Evolutionary conservation across 2,113 vertebrate genomes (phyloP).

Genomic region (Trematomus loennbergii): DNA sequence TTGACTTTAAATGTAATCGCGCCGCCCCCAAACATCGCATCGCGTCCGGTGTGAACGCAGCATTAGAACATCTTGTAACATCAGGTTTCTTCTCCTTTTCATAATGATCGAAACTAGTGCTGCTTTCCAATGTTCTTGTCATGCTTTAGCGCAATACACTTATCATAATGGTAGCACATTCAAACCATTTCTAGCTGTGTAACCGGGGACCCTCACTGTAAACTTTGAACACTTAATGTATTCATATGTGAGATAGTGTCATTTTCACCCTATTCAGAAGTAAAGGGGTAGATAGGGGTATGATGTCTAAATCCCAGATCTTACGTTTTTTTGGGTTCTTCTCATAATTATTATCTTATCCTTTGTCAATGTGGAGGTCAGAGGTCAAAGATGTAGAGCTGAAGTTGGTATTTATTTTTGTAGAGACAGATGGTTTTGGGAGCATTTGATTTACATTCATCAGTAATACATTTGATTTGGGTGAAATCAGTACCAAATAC

Average conservation of each 20-base stretch:
- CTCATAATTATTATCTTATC: not conserved
- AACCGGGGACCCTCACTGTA: constrained; percentile 1
- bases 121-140: constrained; percentile 23
- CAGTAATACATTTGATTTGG: not conserved
- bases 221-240: not conserved
- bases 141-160: constrained; percentile 28
- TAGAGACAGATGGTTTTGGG: not conserved
- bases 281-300: too few species aligned
- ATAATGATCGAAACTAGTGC: constrained; percentile 31
- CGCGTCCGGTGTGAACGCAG: too few species aligned
- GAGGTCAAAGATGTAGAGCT: not conserved
- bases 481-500: not conserved
- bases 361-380: not conserved
- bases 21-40: too few species aligned
- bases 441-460: not conserved
- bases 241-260: not conserved
- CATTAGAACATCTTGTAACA: not conserved
- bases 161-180: constrained; percentile 16
- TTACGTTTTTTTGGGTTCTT: too few species aligned
- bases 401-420: too few species aligned
- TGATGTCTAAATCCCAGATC: too few species aligned
- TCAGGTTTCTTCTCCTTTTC: constrained; percentile 11
- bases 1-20: too few species aligned
- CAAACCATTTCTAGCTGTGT: constrained; percentile 14
- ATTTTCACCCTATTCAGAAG: too few species aligned